Conservation (phyloP, 1,140 invertebrate genomes). For the Bombus waltoni region DNA sequence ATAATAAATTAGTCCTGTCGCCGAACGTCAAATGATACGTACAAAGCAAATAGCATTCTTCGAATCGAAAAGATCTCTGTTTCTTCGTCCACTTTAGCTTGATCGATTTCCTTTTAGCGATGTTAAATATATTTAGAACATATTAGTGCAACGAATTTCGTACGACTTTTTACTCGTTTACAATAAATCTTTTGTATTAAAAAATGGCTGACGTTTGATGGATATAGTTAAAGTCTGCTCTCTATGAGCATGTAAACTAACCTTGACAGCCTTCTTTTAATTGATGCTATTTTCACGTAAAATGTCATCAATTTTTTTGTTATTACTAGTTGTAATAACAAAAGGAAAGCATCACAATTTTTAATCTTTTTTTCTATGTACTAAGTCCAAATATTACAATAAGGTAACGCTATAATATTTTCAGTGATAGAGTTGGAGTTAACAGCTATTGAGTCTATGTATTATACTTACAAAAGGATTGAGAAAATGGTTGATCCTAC, state of each 20-base stretch:
- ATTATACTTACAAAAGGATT: too few relatives aligned
- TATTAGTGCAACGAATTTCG: background rate
- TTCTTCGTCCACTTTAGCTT: background rate
- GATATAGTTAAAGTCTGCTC: background rate
- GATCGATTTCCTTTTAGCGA: background rate
- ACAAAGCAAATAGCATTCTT: background rate
- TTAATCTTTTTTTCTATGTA: too few relatives aligned
- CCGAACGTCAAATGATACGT: background rate
- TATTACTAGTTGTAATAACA: background rate
- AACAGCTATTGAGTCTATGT: too few relatives aligned
- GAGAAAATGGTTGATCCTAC: too few relatives aligned
- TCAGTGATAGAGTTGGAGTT: too few relatives aligned
- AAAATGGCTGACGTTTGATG: background rate
- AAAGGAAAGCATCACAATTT: too few relatives aligned
- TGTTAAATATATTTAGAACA: too few relatives aligned
- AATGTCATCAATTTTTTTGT: background rate
- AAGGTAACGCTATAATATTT: too few relatives aligned
- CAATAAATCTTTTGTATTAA: slow-evolving; percentile 25
- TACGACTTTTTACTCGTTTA: background rate
- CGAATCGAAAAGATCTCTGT: background rate
- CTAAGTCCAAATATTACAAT: background rate
- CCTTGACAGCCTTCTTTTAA: background rate
- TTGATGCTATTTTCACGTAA: slow-evolving; percentile 10
- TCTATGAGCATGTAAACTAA: background rate
- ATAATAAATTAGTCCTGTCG: background rate